A percentile compares a stretch with the other conserved stretches of the same genome.
These are phyloP conservation scores for Oeneis ivallda DNA, from an alignment of 2,888 invertebrate genomes.

Conservation along the genomic window DNA sequence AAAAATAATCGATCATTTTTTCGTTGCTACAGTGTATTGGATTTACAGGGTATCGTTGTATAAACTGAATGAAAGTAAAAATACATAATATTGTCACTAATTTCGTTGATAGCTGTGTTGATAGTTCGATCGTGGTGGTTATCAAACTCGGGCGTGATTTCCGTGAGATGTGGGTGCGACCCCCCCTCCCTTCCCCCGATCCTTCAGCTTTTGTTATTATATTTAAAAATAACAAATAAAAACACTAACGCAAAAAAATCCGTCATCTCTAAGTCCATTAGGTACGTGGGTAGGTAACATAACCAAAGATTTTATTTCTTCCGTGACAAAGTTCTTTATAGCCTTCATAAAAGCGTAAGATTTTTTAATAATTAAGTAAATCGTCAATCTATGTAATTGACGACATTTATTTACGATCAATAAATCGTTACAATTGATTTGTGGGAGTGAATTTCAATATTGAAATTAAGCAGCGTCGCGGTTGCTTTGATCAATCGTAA, in stretches of 20 bases:
- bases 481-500: conserved; percentile 2
- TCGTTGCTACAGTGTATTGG: too few relatives aligned
- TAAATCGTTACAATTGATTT: conserved; percentile 43
- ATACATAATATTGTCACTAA: too few relatives aligned
- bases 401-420: conserved; percentile 34
- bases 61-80: too few relatives aligned
- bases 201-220: too few relatives aligned
- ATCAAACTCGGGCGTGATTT: too few relatives aligned
- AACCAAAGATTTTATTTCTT: conserved; percentile 2
- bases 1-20: too few relatives aligned
- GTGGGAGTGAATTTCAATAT: conserved; percentile 24
- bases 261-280: not conserved
- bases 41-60: too few relatives aligned
- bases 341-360: conserved; percentile 21
- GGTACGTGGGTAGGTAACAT: not conserved
- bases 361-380: conserved; percentile 18
- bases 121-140: too few relatives aligned
- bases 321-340: conserved; percentile 18
- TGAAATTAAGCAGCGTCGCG: not conserved
- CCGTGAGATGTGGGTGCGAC: too few relatives aligned
- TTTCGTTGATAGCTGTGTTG: too few relatives aligned
- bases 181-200: too few relatives aligned
- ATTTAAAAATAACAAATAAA: too few relatives aligned
- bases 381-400: conserved; percentile 16
- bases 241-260: not conserved